Conservation (phyloP, 2,888 invertebrate genomes). For the Chymomyza fuscimana region DNA sequence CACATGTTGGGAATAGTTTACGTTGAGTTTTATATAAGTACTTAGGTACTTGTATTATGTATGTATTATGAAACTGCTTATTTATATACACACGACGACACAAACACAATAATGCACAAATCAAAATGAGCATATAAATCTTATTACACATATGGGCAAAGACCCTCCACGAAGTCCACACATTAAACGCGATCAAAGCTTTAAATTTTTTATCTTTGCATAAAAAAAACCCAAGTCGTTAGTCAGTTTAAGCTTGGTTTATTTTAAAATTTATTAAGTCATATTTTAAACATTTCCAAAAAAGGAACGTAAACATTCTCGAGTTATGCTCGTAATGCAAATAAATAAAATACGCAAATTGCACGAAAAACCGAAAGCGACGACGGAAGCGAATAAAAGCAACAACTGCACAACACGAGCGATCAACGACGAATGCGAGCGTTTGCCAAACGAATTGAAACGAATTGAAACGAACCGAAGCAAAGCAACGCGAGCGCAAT, state of each 20-base stretch:
- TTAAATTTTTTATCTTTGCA: not conserved
- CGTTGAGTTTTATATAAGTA: not conserved
- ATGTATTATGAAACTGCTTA: not conserved
- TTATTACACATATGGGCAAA: conserved; percentile 39
- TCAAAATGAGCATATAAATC: conserved; percentile 58
- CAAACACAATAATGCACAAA: conserved; percentile 42
- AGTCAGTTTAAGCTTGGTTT: conserved; percentile 23
- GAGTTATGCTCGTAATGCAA: not conserved
- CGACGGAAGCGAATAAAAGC: not conserved
- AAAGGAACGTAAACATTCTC: not conserved
- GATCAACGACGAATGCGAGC: conserved; percentile 58
- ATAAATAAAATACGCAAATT: conserved; percentile 8
- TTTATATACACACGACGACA: conserved; percentile 15
- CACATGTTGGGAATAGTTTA: conserved; percentile 22
- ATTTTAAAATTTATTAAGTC: conserved; percentile 16
- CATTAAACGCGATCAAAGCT: not conserved
- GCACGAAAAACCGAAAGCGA: not conserved
- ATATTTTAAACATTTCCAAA: conserved; percentile 29
- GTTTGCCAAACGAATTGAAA: not conserved
- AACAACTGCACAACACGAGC: conserved; percentile 56
- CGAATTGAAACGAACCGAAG: not conserved
- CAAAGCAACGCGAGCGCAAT: not conserved
- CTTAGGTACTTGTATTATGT: not conserved
- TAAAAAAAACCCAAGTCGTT: conserved; percentile 23
- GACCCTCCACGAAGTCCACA: conserved; percentile 42